A percentile compares a stretch with the other conserved stretches of the same genome.
Conservation (phyloP, 2,113 vertebrate species). For the Falco punctatus region DNA sequence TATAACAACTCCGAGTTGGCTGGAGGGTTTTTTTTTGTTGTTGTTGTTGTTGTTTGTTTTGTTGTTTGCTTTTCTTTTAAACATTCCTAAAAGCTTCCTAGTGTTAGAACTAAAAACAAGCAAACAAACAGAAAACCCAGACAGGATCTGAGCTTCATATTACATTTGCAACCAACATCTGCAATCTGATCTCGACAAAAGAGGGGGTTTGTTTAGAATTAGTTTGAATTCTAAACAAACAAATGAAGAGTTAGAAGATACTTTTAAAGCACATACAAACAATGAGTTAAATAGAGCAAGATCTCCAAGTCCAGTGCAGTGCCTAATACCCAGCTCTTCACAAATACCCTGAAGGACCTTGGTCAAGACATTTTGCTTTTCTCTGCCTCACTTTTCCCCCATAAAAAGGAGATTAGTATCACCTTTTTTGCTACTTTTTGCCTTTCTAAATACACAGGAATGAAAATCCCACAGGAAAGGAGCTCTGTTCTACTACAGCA, state of each 20-base stretch:
- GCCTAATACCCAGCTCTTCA: neutral
- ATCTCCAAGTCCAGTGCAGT: too few relatives aligned
- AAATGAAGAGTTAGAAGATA: neutral
- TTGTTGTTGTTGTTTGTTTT: neutral
- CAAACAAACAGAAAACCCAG: neutral
- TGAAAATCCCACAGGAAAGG: neutral
- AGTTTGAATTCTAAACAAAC: slow-evolving; percentile 5
- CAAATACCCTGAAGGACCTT: neutral
- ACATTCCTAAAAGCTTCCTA: slow-evolving; percentile 8
- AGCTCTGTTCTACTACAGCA: neutral
- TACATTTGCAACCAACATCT: neutral
- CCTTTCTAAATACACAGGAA: neutral
- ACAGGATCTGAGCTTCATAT: neutral
- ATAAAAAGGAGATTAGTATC: neutral
- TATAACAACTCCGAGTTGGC: neutral
- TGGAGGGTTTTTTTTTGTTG: neutral
- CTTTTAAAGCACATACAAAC: neutral
- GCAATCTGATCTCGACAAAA: neutral
- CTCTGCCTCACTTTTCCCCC: neutral
- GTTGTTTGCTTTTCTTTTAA: neutral
- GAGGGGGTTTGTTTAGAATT: neutral
- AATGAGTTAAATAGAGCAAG: neutral
- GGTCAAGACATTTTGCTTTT: neutral
- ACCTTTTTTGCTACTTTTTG: neutral
- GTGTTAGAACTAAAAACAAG: neutral